Evolutionary conservation across 1,140 invertebrate genomes (phyloP).

Genomic region (Heliothis virescens): DNA sequence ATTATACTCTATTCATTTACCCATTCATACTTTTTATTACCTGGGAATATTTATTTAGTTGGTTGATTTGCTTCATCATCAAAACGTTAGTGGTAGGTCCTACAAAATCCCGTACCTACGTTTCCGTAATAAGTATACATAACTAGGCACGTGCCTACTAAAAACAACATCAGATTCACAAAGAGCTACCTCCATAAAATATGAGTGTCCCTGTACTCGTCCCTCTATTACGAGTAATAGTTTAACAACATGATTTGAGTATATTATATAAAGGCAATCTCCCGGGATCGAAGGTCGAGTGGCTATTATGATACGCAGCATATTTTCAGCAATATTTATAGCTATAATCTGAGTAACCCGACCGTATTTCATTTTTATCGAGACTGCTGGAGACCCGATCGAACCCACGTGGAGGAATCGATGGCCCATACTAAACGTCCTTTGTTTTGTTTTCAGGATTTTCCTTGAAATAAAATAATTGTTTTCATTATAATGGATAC

Average conservation of each 20-base stretch:
- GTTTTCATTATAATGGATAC: neutral
- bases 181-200: constrained; percentile 7
- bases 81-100: too few species aligned
- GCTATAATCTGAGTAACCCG: constrained; percentile 59
- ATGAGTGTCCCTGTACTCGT: constrained; percentile 8
- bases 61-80: too few species aligned
- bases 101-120: too few species aligned
- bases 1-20: too few species aligned
- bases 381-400: constrained; percentile 51
- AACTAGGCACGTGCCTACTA: neutral
- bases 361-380: constrained; percentile 62
- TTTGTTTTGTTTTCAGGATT: neutral
- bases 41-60: too few species aligned
- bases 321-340: constrained; percentile 62
- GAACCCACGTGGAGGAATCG: constrained; percentile 49
- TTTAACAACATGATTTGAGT: constrained; percentile 45
- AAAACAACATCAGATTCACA: constrained; percentile 37
- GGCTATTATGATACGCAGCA: constrained; percentile 52
- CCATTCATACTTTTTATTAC: too few species aligned
- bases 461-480: constrained; percentile 10
- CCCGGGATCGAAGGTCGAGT: constrained; percentile 41
- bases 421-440: constrained; percentile 40
- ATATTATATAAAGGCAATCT: constrained; percentile 46
- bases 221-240: constrained; percentile 34
- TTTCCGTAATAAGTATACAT: too few species aligned